Base-by-base conservation (phyloP, 2,113 vertebrate species). In the Catharus fuscescens region DNA sequence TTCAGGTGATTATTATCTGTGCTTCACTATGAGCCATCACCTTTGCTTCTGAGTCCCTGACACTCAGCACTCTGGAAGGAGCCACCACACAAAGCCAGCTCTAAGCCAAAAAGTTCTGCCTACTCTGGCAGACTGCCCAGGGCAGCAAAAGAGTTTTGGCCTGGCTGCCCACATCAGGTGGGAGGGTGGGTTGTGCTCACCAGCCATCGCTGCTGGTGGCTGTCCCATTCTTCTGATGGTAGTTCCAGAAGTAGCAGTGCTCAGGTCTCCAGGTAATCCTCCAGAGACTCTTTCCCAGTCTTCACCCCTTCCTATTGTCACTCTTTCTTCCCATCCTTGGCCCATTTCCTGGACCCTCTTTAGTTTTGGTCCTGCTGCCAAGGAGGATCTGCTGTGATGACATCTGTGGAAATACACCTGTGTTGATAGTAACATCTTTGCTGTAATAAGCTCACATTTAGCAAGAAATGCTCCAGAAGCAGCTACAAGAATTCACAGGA, bases 171-270 rank as follows among this genome's bases (percentile, higher is more conserved):
- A 62, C 11, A 34, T 23, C 36, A 78, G 48, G 25, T 40, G 52
- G 85, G 56, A 62, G 31, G 36, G 32, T 8, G 19, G 18, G 10
- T 18, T 74, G 36, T 74, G 56, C 53, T 53, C 65, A 21, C 17
- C 21, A 61, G 34, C n/a, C 29, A 4, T 20, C 20, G 54, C 40
- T 80, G 47, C 71, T 82, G 47, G 34, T 69, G 29, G 15, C 38
- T 54, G 20, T 56, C 18, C 66, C 0, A 0, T 57, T 88, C 74
- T 59, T 70, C 29, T 66, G 4, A 9, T 8, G 45, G 28, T 34
- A 18, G 12, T 36, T 91, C 66, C 83, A 80, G 21, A 10, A 79
- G 15, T 5, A 59, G n/a, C 34, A 50, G 19, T 9, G 8, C n/a
- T 83, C 8, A 40, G 8, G 12, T 59, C 32, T 67, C 57, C 25